Evolutionary conservation across 92 coral and sea anemone genomes (phyloP).

Genomic region (Bergia puertoricense): DNA sequence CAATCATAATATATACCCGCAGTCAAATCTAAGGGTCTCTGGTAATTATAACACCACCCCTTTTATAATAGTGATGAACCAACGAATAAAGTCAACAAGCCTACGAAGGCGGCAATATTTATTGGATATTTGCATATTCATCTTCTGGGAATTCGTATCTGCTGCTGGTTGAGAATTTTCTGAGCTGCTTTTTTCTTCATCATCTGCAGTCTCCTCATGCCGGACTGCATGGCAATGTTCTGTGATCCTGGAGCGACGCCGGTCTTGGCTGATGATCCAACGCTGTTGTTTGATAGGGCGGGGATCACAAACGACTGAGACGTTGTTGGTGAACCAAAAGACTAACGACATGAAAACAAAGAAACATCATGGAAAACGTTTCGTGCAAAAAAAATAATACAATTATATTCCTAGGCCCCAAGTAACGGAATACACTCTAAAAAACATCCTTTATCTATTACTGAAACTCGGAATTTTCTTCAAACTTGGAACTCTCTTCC

Average conservation of each 20-base stretch:
- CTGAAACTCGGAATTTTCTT: too few relatives aligned
- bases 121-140: background rate
- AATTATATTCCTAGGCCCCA: too few relatives aligned
- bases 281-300: constrained; percentile 60
- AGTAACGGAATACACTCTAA: too few relatives aligned
- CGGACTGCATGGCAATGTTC: constrained; percentile 89
- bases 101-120: background rate
- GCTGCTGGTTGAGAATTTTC: constrained; percentile 81
- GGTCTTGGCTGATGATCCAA: constrained; percentile 53
- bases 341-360: constrained; percentile 44
- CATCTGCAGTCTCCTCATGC: constrained; percentile 92
- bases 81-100: too few relatives aligned
- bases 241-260: constrained; percentile 64
- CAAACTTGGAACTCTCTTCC: too few relatives aligned
- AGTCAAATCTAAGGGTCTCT: too few relatives aligned
- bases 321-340: constrained; percentile 73
- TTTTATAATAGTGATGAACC: too few relatives aligned
- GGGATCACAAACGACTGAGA: constrained; percentile 95
- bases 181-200: constrained; percentile 98
- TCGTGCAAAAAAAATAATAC: background rate
- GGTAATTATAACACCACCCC: too few relatives aligned
- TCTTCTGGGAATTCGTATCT: constrained; percentile 80
- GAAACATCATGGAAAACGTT: background rate
- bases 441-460: too few relatives aligned
- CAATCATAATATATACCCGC: too few relatives aligned